phyloP scores from a whole-genome alignment of 2,888 invertebrate species.

The Diadegma fenestrale region DNA sequence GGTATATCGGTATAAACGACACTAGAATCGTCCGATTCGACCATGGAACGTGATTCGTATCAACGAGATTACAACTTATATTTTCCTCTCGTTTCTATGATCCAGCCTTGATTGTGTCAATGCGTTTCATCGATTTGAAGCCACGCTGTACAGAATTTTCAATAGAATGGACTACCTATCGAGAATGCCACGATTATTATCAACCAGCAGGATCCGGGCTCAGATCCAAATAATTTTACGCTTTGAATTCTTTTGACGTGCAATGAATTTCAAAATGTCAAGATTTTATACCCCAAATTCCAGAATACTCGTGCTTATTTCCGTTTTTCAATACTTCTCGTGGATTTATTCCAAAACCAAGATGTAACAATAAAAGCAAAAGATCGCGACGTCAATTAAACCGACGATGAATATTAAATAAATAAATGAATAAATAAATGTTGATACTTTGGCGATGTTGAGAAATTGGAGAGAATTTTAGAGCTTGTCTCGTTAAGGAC shows the following conservation, averaged over 20 bases:
- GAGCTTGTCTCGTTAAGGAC: background rate
- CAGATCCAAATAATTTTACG: slow-evolving; percentile 11
- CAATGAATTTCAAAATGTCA: background rate
- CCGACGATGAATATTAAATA: too few relatives aligned
- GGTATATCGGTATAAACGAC: slow-evolving; percentile 49
- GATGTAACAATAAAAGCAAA: background rate
- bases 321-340: background rate
- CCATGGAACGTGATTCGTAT: slow-evolving; percentile 51
- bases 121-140: slow-evolving; percentile 20
- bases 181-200: slow-evolving; percentile 12
- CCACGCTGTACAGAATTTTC: slow-evolving; percentile 3
- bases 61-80: slow-evolving; percentile 45
- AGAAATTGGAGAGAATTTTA: background rate
- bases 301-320: slow-evolving; percentile 72
- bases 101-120: slow-evolving; percentile 15
- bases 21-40: slow-evolving; percentile 36
- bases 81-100: slow-evolving; percentile 12
- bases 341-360: background rate
- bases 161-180: slow-evolving; percentile 8
- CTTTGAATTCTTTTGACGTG: background rate
- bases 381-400: background rate
- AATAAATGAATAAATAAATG: too few relatives aligned
- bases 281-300: slow-evolving; percentile 74
- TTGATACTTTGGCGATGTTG: too few relatives aligned
- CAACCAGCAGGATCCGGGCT: slow-evolving; percentile 1